Conservation (phyloP, 2,113 vertebrate species). For the Mustela lutreola region DNA sequence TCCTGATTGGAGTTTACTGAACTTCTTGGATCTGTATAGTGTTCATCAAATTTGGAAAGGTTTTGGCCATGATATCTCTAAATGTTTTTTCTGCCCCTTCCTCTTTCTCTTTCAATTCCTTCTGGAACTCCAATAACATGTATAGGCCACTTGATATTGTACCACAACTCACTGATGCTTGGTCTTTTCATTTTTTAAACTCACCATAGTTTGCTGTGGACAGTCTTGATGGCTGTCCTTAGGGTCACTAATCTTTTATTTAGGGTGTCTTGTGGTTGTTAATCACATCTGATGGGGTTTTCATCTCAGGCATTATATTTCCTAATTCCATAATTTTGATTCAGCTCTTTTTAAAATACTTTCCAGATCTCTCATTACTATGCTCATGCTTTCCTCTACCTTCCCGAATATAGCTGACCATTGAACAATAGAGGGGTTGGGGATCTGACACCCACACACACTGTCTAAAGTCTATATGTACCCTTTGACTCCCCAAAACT, state of each 20-base stretch:
- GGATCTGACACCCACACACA: not conserved
- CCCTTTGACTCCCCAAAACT: not conserved
- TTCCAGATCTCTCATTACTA: not conserved
- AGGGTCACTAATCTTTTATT: not conserved
- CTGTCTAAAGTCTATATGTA: not conserved
- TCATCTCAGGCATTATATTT: not conserved
- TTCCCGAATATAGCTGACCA: not conserved
- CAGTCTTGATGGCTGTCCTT: not conserved
- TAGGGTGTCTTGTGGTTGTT: not conserved
- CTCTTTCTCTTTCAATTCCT: not conserved
- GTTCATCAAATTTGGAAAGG: not conserved
- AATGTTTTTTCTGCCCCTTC: not conserved
- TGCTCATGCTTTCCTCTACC: not conserved
- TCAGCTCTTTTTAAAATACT: not conserved
- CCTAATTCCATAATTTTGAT: not conserved
- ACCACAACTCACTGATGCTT: not conserved
- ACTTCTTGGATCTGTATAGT: not conserved
- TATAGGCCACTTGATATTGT: not conserved
- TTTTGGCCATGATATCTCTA: not conserved
- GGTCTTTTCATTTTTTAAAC: not conserved
- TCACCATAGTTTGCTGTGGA: not conserved
- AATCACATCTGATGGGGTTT: not conserved
- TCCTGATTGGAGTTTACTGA: not conserved
- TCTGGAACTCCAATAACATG: not conserved
- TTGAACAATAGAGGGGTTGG: not conserved